Conservation (phyloP, 2,113 vertebrate species). For the Pachypanchax playfairii region DNA sequence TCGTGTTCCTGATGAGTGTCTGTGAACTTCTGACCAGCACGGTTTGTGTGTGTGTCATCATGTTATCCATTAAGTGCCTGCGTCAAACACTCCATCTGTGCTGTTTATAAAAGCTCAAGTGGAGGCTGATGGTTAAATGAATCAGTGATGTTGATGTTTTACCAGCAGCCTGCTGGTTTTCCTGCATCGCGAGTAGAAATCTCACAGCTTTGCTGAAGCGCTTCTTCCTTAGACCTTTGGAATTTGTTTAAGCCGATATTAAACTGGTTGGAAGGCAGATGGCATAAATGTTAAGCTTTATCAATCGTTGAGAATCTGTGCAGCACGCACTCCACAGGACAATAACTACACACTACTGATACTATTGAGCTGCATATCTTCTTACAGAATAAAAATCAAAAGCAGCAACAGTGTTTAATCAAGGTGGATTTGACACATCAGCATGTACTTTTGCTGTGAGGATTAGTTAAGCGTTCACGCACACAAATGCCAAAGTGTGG, state of each 20-base stretch:
- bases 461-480: conserved; percentile 23
- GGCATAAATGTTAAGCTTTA: conserved; percentile 22
- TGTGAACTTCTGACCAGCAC: too few species aligned
- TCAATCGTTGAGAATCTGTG: conserved; percentile 23
- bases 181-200: conserved; percentile 16
- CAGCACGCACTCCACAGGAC: background rate
- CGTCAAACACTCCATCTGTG: conserved; percentile 12
- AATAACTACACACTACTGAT: conserved; percentile 6
- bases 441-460: conserved; percentile 7
- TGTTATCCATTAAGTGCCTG: conserved; percentile 7
- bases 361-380: conserved; percentile 21
- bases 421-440: conserved; percentile 14
- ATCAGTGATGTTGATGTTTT: conserved; percentile 17
- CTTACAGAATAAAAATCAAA: conserved; percentile 37
- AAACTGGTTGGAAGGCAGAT: conserved; percentile 39
- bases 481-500: conserved; percentile 29
- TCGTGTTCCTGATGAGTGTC: too few species aligned
- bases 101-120: conserved; percentile 8
- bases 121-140: conserved; percentile 10
- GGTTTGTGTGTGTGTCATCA: conserved; percentile 2
- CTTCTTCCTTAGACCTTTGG: conserved; percentile 38
- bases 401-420: conserved; percentile 15
- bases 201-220: conserved; percentile 28
- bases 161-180: conserved; percentile 15
- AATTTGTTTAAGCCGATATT: conserved; percentile 56